Conservation (phyloP, 1,140 invertebrate genomes). For the Bombus waltoni region DNA sequence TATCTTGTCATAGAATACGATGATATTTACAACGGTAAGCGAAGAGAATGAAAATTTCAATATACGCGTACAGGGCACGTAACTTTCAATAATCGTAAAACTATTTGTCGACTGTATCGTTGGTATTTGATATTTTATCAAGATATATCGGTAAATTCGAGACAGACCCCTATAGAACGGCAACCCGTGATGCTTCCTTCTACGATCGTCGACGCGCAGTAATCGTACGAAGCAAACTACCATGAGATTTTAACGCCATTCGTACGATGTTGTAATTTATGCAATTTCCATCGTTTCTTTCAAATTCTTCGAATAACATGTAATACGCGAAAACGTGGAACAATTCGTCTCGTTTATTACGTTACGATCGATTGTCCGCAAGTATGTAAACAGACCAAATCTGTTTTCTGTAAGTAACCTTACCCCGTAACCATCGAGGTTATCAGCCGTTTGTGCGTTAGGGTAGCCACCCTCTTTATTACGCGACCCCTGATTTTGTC, state of each 20-base stretch:
- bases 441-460: slow-evolving; percentile 45
- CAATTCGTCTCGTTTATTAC: background rate
- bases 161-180: background rate
- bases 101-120: too few relatives aligned
- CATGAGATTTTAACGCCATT: background rate
- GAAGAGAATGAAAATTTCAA: too few relatives aligned
- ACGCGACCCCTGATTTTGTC: slow-evolving; percentile 23
- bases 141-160: too few relatives aligned
- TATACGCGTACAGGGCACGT: too few relatives aligned
- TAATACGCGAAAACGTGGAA: background rate
- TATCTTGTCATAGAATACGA: too few relatives aligned
- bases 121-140: too few relatives aligned
- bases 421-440: slow-evolving; percentile 51
- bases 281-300: background rate
- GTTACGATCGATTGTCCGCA: background rate
- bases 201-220: background rate
- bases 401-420: slow-evolving; percentile 42
- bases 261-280: background rate
- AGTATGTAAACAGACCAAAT: slow-evolving; percentile 60
- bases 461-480: slow-evolving; percentile 27
- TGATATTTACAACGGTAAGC: too few relatives aligned
- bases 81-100: too few relatives aligned
- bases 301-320: background rate
- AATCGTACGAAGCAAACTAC: background rate
- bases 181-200: background rate